Base-by-base conservation (phyloP, 2,888 invertebrate species). In the Perdita meconis region DNA sequence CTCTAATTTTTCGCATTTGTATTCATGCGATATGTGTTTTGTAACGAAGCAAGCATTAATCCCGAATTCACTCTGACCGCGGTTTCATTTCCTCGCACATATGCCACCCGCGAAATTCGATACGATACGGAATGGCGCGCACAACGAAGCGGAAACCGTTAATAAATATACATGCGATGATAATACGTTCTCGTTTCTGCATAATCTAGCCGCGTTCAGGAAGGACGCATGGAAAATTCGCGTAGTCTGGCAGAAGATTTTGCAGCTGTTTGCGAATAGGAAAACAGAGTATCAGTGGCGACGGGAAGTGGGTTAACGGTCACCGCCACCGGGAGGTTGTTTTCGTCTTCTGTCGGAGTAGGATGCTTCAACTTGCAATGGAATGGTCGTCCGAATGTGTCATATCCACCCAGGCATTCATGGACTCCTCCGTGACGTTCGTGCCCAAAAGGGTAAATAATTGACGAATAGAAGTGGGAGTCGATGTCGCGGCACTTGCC, bases 401-500 rank as follows among this genome's bases (percentile, higher is more conserved):
- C 81, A 85, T 71, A 69, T 51, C 63, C 24, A 65, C 70, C 40
- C 51, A 36, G 55, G 36, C 63, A 76, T 83, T 84, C 74, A 70
- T 74, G 78, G 57, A 76, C 61, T 67, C 51, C 59, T 61, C 56
- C 64, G 26, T 70, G 71, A 78, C 69, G 74, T 68, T 67, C 60
- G 59, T 74, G 22, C 69, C 63, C 40, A 22, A n/a, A 24, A 42
- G 72, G 71, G 69, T 84, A 78, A 87, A 86, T 87, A 84, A 87
- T 87, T 81, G 78, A 87, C 82, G 82, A 81, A 81, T 40, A 65
- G 80, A 81, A 83, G 83, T 80, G 76, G 74, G 42, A 78, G 77
- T 59, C 66, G 77, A 57, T 84, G 73, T 81, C 74, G 75, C 70
- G 77, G 38, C 68, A 71, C 74, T 51, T 22, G 56, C 40, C 34